phyloP scores from a whole-genome alignment of 1,140 invertebrate species.

The Notospermus geniculatus region DNA sequence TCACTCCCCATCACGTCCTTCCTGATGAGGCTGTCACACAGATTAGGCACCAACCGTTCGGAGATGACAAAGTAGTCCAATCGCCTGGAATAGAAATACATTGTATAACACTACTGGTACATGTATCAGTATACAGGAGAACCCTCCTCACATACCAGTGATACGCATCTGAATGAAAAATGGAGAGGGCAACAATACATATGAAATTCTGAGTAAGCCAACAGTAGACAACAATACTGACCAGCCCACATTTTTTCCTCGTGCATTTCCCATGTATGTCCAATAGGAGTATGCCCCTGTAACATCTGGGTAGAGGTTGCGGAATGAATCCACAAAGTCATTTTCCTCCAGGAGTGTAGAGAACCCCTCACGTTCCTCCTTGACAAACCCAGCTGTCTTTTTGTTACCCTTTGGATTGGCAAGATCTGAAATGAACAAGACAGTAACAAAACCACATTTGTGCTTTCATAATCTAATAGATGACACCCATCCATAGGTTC shows the following conservation, averaged over 20 bases:
- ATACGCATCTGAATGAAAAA: too few relatives aligned
- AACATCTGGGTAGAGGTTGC: slow-evolving; percentile 83
- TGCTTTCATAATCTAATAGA: too few relatives aligned
- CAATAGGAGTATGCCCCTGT: slow-evolving; percentile 89
- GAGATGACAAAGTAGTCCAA: slow-evolving; percentile 93
- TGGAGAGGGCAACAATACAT: too few relatives aligned
- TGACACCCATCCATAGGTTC: too few relatives aligned
- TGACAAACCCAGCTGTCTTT: slow-evolving; percentile 92
- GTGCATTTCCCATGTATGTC: slow-evolving; percentile 82
- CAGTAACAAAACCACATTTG: too few relatives aligned
- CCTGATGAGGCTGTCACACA: slow-evolving; percentile 71
- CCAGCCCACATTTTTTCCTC: slow-evolving; percentile 93
- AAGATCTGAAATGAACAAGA: slow-evolving; percentile 75
- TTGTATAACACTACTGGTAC: neutral
- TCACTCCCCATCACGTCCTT: slow-evolving; percentile 54
- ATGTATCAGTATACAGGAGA: too few relatives aligned
- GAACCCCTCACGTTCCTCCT: slow-evolving; percentile 88
- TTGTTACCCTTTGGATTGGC: slow-evolving; percentile 89
- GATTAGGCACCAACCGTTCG: slow-evolving; percentile 68
- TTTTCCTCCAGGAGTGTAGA: slow-evolving; percentile 72
- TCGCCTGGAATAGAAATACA: slow-evolving; percentile 67
- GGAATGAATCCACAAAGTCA: slow-evolving; percentile 82
- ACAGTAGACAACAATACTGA: slow-evolving; percentile 53
- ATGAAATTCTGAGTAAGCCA: neutral
- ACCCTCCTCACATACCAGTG: too few relatives aligned